Evolutionary conservation across 2,888 invertebrate species (phyloP).

Genomic region (Rambutsinella grinnellia): DNA sequence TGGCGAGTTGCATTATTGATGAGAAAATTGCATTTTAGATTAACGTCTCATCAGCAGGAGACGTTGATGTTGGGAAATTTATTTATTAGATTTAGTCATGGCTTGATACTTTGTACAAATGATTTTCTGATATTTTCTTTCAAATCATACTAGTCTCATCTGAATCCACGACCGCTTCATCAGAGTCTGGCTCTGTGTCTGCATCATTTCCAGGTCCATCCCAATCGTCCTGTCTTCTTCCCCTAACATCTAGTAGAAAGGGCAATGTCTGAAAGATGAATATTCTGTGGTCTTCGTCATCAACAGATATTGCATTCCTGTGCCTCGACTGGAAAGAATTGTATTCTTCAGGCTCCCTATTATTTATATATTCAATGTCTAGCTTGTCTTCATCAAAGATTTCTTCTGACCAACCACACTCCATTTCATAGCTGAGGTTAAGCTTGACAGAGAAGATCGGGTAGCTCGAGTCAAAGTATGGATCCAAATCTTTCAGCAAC

Average conservation of each 20-base stretch:
- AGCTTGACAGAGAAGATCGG: conserved; percentile 8
- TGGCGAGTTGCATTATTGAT: too few relatives aligned
- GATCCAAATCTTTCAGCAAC: conserved; percentile 18
- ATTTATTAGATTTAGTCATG: too few relatives aligned
- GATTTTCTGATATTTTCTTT: too few relatives aligned
- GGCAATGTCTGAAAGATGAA: conserved; percentile 45
- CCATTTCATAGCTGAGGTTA: conserved; percentile 28
- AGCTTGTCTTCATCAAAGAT: conserved; percentile 31
- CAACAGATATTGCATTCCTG: conserved; percentile 36
- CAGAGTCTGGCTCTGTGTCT: neutral
- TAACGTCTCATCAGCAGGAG: too few relatives aligned
- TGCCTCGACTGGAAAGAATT: conserved; percentile 13
- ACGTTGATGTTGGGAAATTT: too few relatives aligned
- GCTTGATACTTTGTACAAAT: too few relatives aligned
- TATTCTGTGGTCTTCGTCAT: conserved; percentile 40
- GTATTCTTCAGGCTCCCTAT: conserved; percentile 43
- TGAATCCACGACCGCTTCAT: conserved; percentile 2
- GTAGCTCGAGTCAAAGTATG: conserved; percentile 7
- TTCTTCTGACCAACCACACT: conserved; percentile 42
- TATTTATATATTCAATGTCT: conserved; percentile 38
- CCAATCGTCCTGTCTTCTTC: neutral
- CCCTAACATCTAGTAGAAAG: conserved; percentile 32
- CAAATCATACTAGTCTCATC: neutral
- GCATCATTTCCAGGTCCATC: neutral
- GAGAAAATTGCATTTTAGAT: too few relatives aligned